phyloP scores from a whole-genome alignment of 2,888 invertebrate genomes.

The Zele albiditarsus region DNA sequence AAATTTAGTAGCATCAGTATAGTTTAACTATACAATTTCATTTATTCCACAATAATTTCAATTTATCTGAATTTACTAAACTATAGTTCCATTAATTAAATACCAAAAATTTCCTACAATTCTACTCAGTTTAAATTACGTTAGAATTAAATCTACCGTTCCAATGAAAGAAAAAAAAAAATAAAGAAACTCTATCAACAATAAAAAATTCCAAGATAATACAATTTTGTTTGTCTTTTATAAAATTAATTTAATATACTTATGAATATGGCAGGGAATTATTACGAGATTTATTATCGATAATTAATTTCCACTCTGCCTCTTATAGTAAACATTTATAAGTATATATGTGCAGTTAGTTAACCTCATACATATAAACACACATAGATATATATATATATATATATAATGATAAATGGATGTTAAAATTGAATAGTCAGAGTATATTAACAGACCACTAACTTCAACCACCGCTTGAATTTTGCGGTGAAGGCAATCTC shows the following conservation, averaged over 20 bases:
- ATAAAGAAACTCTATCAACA: no score
- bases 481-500: slow-evolving; percentile 36
- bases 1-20: no score
- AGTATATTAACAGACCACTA: slow-evolving; percentile 40
- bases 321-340: background rate
- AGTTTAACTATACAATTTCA: no score
- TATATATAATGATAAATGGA: background rate
- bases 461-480: slow-evolving; percentile 35
- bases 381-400: background rate
- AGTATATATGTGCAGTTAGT: background rate
- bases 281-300: slow-evolving; percentile 1
- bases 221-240: background rate
- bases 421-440: slow-evolving; percentile 30
- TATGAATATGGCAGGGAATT: background rate
- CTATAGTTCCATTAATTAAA: no score
- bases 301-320: background rate
- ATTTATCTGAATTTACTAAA: no score
- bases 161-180: no score
- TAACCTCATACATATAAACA: background rate
- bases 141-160: no score
- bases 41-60: no score
- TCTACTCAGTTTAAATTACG: no score
- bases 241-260: background rate
- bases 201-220: no score
- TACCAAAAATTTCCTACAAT: no score